Percentiles rank a stretch among this genome's conserved stretches.
Evolutionary conservation across 2,888 invertebrate species (phyloP).

Genomic region (Tipula confusa): DNA sequence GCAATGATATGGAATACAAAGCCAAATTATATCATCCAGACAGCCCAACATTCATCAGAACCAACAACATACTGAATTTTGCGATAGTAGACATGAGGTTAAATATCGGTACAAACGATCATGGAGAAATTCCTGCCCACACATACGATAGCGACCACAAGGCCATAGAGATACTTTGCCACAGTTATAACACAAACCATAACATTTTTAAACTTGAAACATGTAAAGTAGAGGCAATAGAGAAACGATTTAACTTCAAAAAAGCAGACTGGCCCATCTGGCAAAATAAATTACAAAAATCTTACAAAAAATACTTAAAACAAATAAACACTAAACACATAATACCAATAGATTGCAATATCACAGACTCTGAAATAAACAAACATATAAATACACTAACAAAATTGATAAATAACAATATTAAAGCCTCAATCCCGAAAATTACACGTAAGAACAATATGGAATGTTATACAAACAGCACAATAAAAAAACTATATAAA

Average conservation of each 20-base stretch:
- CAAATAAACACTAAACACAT: neutral
- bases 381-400: neutral
- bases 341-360: neutral
- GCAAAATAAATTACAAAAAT: neutral
- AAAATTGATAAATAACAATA: neutral
- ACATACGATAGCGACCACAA: too few species aligned
- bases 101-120: too few species aligned
- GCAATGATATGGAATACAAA: too few species aligned
- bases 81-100: too few species aligned
- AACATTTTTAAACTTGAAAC: too few species aligned
- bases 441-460: neutral
- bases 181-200: too few species aligned
- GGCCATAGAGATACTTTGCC: too few species aligned
- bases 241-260: neutral
- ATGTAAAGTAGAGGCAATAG: too few species aligned
- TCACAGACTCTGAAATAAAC: neutral
- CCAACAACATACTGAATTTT: too few species aligned
- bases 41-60: too few species aligned
- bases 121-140: too few species aligned
- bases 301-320: neutral
- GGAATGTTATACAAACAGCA: neutral
- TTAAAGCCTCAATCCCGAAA: neutral
- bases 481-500: neutral
- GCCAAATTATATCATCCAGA: too few species aligned
- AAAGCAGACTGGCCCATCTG: neutral